Evolutionary conservation across 2,888 invertebrate species (phyloP).

Genomic region (Harpalus rubripes): DNA sequence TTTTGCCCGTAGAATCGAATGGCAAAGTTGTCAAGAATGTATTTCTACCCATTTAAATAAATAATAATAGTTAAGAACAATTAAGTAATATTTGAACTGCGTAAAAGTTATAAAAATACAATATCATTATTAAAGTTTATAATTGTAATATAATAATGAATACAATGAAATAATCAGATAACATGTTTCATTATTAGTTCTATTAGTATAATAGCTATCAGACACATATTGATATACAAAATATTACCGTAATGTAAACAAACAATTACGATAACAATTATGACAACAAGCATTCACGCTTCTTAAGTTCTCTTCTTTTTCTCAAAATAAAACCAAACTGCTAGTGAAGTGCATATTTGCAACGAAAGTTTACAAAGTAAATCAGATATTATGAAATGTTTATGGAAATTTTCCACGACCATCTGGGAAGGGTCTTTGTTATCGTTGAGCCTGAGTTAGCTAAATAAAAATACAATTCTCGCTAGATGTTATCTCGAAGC

Average conservation of each 20-base stretch:
- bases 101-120: too few relatives aligned
- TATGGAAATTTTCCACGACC: slow-evolving; percentile 11
- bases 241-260: neutral
- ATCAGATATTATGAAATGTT: slow-evolving; percentile 13
- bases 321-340: neutral
- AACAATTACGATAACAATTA: neutral
- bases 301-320: neutral
- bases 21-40: too few relatives aligned
- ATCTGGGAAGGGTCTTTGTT: slow-evolving; percentile 3
- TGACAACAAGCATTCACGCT: neutral
- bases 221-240: neutral
- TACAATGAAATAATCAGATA: too few relatives aligned
- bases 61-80: too few relatives aligned
- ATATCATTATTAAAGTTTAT: too few relatives aligned
- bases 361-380: slow-evolving; percentile 9
- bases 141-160: too few relatives aligned
- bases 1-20: too few relatives aligned
- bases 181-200: too few relatives aligned
- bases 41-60: too few relatives aligned
- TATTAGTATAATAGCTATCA: too few relatives aligned
- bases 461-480: slow-evolving; percentile 26
- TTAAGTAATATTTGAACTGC: too few relatives aligned
- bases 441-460: slow-evolving; percentile 15
- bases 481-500: slow-evolving; percentile 10
- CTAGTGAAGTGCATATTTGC: neutral